Percentiles rank a stretch among this genome's conserved stretches.
phyloP scores from a whole-genome alignment of 2,113 vertebrate species.

The Mastomys coucha region DNA sequence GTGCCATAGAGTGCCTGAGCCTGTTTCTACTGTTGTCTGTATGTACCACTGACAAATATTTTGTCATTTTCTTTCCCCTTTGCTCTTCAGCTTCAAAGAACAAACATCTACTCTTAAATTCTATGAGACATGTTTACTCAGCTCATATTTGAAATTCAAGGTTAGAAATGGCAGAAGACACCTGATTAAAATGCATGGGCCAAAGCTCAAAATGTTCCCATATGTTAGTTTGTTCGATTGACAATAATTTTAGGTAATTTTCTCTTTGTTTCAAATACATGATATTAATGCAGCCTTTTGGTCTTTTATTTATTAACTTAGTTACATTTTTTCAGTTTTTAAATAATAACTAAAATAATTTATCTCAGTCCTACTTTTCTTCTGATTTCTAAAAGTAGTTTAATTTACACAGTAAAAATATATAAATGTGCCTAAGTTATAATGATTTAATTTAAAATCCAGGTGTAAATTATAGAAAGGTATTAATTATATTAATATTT shows the following conservation, averaged over 20 bases:
- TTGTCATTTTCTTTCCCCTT: rapidly evolving
- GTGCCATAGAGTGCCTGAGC: rapidly evolving
- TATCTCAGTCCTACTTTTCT: slow-evolving; percentile 39
- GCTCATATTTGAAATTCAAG: background rate
- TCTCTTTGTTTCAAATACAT: background rate
- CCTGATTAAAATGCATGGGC: background rate
- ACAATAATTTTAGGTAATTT: background rate
- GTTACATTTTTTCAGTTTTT: slow-evolving; percentile 51
- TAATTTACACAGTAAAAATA: slow-evolving; percentile 80
- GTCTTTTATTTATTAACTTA: background rate
- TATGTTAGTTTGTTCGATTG: background rate
- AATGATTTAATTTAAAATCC: slow-evolving; percentile 79
- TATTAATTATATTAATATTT: slow-evolving; percentile 88
- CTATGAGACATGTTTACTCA: background rate
- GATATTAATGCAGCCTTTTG: slow-evolving; percentile 2
- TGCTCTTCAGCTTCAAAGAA: background rate
- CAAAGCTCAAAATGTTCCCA: background rate
- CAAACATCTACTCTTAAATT: background rate
- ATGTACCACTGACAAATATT: background rate
- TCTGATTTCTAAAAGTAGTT: slow-evolving; percentile 60
- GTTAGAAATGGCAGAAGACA: background rate
- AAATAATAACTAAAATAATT: slow-evolving; percentile 67
- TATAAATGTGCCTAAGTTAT: slow-evolving; percentile 72
- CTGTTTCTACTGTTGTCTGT: background rate
- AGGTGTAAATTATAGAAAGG: slow-evolving; percentile 84